A percentile compares a stretch with the other conserved stretches of the same genome.
phyloP scores from a whole-genome alignment of 1,140 invertebrate genomes.

The Holotrichia oblita region DNA sequence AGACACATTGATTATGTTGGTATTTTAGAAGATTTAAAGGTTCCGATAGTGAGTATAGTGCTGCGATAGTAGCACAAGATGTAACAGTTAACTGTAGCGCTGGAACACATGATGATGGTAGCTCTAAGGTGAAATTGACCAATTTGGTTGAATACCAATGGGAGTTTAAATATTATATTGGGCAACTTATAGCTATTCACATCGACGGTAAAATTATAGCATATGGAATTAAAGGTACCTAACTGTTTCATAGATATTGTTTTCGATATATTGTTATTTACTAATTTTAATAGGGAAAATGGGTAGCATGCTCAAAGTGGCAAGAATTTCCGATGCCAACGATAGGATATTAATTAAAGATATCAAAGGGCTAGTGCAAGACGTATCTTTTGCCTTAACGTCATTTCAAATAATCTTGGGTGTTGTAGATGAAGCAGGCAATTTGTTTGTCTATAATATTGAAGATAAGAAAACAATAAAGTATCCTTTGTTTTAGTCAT shows the following conservation, averaged over 20 bases:
- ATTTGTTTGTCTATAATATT: constrained; percentile 84
- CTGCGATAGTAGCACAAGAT: constrained; percentile 73
- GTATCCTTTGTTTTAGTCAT: constrained; percentile 61
- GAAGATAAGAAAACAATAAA: constrained; percentile 69
- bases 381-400: constrained; percentile 89
- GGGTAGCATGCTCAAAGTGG: constrained; percentile 84
- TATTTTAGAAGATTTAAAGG: constrained; percentile 73
- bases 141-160: constrained; percentile 93
- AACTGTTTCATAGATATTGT: too few species aligned
- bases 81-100: constrained; percentile 76
- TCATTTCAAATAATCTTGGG: constrained; percentile 80
- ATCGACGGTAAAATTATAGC: constrained; percentile 86
- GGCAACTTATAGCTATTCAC: constrained; percentile 90
- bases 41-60: constrained; percentile 74
- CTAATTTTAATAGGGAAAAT: constrained; percentile 69
- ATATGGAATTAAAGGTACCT: constrained; percentile 88
- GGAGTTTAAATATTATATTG: constrained; percentile 86
- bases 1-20: constrained; percentile 43
- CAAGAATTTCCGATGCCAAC: constrained; percentile 74
- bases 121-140: constrained; percentile 89
- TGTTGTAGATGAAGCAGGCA: constrained; percentile 85
- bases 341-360: constrained; percentile 85
- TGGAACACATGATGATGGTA: constrained; percentile 76
- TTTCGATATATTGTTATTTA: constrained; percentile 54
- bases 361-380: constrained; percentile 84